Evolutionary conservation across 2,888 invertebrate species (phyloP).

Genomic region (Drosophila neotestacea): DNA sequence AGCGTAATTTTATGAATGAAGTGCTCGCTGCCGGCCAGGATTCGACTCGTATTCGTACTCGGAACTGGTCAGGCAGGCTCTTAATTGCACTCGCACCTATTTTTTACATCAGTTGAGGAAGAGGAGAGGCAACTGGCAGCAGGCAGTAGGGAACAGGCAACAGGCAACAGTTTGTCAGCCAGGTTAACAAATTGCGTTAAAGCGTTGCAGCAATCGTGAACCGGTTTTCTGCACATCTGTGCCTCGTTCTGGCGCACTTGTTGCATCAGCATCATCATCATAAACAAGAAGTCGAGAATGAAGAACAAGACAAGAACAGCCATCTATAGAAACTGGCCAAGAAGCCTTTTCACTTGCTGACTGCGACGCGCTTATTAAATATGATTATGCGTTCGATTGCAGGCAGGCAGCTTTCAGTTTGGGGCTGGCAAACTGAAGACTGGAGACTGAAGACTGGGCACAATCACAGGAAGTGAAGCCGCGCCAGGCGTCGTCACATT

Average conservation of each 20-base stretch:
- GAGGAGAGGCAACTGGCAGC: conserved; percentile 17
- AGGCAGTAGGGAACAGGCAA: conserved; percentile 37
- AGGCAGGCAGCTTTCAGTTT: conserved; percentile 45
- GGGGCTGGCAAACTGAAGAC: conserved; percentile 12
- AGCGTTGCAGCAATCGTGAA: conserved; percentile 61
- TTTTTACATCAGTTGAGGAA: conserved; percentile 39
- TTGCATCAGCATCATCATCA: conserved; percentile 64
- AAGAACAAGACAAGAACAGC: conserved; percentile 2
- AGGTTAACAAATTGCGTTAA: conserved; percentile 82
- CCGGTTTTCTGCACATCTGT: conserved; percentile 81
- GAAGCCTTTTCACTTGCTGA: conserved; percentile 53
- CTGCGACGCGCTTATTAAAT: conserved; percentile 75
- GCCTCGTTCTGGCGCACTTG: conserved; percentile 77
- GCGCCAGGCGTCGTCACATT: conserved; percentile 77
- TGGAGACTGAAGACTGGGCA: conserved; percentile 25
- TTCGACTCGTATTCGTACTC: conserved; percentile 46
- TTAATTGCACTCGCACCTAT: conserved; percentile 82
- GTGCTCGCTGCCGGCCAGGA: conserved; percentile 77
- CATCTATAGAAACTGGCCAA: conserved; percentile 36
- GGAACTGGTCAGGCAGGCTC: conserved; percentile 67
- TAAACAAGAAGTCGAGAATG: conserved; percentile 9
- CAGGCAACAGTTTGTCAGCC: conserved; percentile 81
- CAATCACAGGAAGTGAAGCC: conserved; percentile 69
- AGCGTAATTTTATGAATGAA: conserved; percentile 81
- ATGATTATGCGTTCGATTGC: conserved; percentile 79